phyloP scores from a whole-genome alignment of 1,140 invertebrate species.

The Ceratosolen fusciceps region DNA sequence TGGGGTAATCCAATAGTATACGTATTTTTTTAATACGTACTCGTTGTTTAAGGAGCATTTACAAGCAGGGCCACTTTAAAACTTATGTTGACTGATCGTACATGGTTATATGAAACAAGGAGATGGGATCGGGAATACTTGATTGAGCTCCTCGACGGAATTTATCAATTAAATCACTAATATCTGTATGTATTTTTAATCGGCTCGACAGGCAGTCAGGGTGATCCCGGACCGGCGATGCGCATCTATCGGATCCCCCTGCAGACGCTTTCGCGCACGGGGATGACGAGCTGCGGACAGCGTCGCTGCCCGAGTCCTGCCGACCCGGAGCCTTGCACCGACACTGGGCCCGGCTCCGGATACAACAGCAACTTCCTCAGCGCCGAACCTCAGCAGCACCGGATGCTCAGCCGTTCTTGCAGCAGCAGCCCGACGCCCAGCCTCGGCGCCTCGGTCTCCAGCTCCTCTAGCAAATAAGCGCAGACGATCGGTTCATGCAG shows the following conservation, averaged over 20 bases:
- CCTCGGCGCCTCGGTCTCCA: slow-evolving; percentile 52
- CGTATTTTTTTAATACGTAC: no score
- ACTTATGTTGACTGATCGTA: no score
- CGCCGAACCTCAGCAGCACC: slow-evolving; percentile 61
- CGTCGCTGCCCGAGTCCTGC: slow-evolving; percentile 58
- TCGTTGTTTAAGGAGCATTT: no score
- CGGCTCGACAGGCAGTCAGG: not conserved
- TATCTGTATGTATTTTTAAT: not conserved
- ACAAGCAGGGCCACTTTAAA: no score
- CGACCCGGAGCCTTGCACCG: slow-evolving; percentile 55
- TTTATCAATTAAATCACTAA: no score
- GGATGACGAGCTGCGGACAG: slow-evolving; percentile 54
- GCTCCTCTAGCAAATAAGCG: slow-evolving; percentile 54
- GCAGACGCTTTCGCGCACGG: slow-evolving; percentile 63
- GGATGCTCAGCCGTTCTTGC: slow-evolving; percentile 69
- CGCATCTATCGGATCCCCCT: slow-evolving; percentile 74
- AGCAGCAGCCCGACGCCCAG: slow-evolving; percentile 71
- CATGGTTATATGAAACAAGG: no score
- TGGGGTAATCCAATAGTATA: no score
- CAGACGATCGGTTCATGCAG: not conserved
- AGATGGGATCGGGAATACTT: no score
- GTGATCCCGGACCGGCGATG: slow-evolving; percentile 67
- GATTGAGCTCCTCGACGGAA: no score
- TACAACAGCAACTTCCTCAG: slow-evolving; percentile 58
- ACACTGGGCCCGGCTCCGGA: not conserved